Conservation (phyloP, 2,113 vertebrate genomes). For the Calypte anna region DNA sequence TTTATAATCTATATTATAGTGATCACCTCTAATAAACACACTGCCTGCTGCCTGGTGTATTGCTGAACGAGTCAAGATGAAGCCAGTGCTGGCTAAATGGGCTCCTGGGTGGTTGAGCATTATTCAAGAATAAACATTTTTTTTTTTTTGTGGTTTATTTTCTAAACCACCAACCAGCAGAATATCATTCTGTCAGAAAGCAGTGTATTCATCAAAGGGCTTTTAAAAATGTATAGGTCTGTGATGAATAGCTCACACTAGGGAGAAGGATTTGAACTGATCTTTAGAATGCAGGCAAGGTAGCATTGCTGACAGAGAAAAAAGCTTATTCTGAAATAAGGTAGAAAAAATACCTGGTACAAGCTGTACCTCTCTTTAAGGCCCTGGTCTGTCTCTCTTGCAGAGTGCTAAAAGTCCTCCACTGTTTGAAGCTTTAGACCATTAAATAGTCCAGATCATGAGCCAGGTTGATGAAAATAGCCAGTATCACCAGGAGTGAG, state of each 20-base stretch:
- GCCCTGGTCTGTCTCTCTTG: background rate
- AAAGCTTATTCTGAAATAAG: background rate
- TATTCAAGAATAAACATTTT: background rate
- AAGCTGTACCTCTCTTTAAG: background rate
- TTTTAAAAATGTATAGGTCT: conserved; percentile 31
- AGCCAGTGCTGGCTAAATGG: background rate
- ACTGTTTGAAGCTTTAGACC: background rate
- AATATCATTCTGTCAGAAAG: background rate
- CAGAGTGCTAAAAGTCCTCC: background rate
- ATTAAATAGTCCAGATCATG: background rate
- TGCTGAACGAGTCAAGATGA: background rate
- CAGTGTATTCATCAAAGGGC: background rate
- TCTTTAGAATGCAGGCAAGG: conserved; percentile 20
- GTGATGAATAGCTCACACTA: conserved; percentile 8
- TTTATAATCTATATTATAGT: background rate
- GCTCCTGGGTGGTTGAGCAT: background rate
- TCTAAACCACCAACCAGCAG: conserved; percentile 2
- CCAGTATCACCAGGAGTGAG: background rate
- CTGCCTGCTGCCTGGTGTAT: background rate
- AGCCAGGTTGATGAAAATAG: background rate
- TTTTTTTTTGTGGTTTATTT: conserved; percentile 18
- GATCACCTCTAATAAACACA: background rate
- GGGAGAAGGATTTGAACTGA: background rate
- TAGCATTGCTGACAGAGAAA: background rate
- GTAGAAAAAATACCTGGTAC: background rate